Conservation (phyloP, 1,140 invertebrate genomes). For the Drosophila persimilis region DNA sequence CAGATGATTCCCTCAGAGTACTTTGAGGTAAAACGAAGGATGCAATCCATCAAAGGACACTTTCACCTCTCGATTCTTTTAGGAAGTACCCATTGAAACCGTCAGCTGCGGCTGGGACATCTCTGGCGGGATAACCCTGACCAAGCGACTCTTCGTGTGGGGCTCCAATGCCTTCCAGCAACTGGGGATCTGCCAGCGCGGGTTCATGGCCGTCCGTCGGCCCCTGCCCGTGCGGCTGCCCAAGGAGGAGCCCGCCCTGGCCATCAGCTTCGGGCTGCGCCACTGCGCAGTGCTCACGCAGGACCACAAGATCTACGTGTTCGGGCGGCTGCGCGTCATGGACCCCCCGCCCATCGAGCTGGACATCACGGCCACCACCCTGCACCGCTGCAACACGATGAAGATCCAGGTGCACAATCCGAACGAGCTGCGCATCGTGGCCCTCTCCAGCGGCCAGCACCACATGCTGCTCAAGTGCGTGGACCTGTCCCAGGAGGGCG, state of each 20-base stretch:
- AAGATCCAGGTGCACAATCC: conserved; percentile 66
- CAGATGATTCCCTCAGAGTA: conserved; percentile 65
- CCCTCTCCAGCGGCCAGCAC: conserved; percentile 87
- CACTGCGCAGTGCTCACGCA: conserved; percentile 88
- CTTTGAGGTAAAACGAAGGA: conserved; percentile 51
- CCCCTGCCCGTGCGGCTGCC: conserved; percentile 80
- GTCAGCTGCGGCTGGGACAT: conserved; percentile 90
- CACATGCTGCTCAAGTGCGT: conserved; percentile 87
- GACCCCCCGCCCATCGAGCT: conserved; percentile 73
- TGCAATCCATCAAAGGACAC: not conserved
- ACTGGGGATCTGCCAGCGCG: conserved; percentile 86
- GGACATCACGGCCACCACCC: conserved; percentile 67
- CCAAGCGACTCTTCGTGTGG: conserved; percentile 88
- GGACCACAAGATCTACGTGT: conserved; percentile 81
- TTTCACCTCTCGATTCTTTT: conserved; percentile 1
- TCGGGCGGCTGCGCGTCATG: conserved; percentile 66
- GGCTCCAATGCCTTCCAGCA: conserved; percentile 90
- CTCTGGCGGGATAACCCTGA: conserved; percentile 87
- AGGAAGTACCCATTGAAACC: conserved; percentile 85
- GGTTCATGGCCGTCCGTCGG: conserved; percentile 83
- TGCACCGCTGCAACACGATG: conserved; percentile 68
- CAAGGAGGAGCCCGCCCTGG: conserved; percentile 68
- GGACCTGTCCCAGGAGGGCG: conserved; percentile 29
- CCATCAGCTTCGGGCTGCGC: conserved; percentile 86
- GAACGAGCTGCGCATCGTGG: conserved; percentile 57